Conservation (phyloP, 1,140 invertebrate genomes). For the Heliconius hewitsoni region DNA sequence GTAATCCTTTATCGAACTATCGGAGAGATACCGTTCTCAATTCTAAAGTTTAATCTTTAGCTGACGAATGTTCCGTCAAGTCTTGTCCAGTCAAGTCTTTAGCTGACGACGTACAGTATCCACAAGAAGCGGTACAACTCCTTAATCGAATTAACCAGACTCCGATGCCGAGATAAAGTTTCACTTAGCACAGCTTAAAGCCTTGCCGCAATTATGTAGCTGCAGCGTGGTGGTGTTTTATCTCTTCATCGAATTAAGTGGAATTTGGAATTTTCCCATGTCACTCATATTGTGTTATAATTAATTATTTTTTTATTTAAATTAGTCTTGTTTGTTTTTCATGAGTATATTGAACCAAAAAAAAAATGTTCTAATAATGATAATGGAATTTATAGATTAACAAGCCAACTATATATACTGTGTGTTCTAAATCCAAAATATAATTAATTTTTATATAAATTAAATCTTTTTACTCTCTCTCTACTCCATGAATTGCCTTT, state of each 20-base stretch:
- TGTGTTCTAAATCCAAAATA: too few species aligned
- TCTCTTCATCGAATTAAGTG: conserved; percentile 12
- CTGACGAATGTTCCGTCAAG: neutral
- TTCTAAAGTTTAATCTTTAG: neutral
- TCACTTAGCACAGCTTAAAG: conserved; percentile 8
- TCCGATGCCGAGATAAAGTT: conserved; percentile 15
- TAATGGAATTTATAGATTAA: too few species aligned
- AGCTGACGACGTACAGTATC: neutral
- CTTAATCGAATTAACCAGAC: neutral
- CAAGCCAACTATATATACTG: too few species aligned
- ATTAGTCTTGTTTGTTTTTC: neutral
- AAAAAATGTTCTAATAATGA: too few species aligned
- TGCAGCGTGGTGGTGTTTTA: neutral
- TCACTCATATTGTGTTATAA: conserved; percentile 23
- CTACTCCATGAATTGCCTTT: too few species aligned
- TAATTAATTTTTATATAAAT: too few species aligned
- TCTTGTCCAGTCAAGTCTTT: neutral
- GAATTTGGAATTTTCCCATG: conserved; percentile 20
- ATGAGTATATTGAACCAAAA: neutral
- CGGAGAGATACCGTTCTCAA: too few species aligned
- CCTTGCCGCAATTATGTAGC: conserved; percentile 15
- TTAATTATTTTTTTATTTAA: neutral
- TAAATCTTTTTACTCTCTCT: too few species aligned
- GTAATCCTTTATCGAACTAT: too few species aligned
- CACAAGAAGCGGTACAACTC: neutral